A percentile compares a stretch with the other conserved stretches of the same genome.
These are phyloP conservation scores for Galaxias olidus DNA, from an alignment of 2,797 vertebrate genomes.

Conservation along the genomic window DNA sequence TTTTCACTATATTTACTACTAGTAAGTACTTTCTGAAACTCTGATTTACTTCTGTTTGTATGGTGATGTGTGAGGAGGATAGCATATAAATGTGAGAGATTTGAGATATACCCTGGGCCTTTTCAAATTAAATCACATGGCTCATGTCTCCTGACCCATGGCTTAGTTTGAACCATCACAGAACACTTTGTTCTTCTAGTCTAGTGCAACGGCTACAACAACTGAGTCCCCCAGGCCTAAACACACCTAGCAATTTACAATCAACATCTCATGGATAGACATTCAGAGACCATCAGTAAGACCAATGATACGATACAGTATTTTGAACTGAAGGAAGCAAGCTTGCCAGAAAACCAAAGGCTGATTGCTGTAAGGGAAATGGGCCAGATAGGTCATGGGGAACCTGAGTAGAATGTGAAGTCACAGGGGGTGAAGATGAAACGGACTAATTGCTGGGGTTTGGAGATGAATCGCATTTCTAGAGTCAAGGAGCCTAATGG, in stretches of 20 bases:
- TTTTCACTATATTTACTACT: no score
- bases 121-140: constrained; percentile 60
- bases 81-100: not conserved
- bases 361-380: constrained; percentile 56
- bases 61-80: no score
- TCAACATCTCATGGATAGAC: no score
- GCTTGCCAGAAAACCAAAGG: constrained; percentile 40
- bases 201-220: constrained; percentile 46
- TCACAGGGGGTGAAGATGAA: constrained; percentile 64
- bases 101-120: constrained; percentile 15
- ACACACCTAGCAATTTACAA: no score
- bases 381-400: constrained; percentile 56
- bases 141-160: constrained; percentile 62
- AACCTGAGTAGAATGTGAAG: constrained; percentile 65
- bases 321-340: constrained; percentile 21
- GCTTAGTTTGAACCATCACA: constrained; percentile 48
- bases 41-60: no score
- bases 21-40: no score
- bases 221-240: constrained; percentile 11
- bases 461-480: constrained; percentile 49
- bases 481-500: constrained; percentile 46
- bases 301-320: not conserved
- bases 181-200: constrained; percentile 56
- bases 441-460: constrained; percentile 67
- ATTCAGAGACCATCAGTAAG: no score